Percentiles rank a stretch among this genome's conserved stretches.
These are phyloP conservation scores for Borostomias antarcticus DNA, from an alignment of 2,797 vertebrate genomes.

Conservation along the genomic window DNA sequence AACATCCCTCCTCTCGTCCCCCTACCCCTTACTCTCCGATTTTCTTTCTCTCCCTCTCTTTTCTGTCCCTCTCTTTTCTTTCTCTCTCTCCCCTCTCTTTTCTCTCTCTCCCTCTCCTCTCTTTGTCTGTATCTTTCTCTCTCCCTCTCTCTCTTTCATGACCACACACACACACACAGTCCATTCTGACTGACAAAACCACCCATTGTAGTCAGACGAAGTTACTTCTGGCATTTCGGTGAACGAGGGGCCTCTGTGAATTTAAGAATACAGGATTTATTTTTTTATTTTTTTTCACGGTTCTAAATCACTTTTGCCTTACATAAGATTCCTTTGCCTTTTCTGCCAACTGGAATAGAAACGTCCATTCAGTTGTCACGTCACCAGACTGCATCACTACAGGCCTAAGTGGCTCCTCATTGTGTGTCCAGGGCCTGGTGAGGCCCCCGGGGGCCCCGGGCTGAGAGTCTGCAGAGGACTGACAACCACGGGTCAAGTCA, in stretches of 20 bases:
- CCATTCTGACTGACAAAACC: slow-evolving; percentile 12
- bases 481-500: slow-evolving; percentile 28
- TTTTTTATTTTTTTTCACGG: too few relatives aligned
- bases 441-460: slow-evolving; percentile 8
- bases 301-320: neutral
- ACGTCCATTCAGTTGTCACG: slow-evolving; percentile 21
- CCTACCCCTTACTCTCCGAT: slow-evolving; percentile 8
- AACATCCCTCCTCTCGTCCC: slow-evolving; percentile 46
- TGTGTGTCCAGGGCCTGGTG: slow-evolving; percentile 32
- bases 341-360: slow-evolving; percentile 24
- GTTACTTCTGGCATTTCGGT: slow-evolving; percentile 6
- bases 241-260: slow-evolving; percentile 22
- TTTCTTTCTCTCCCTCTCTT: slow-evolving; percentile 12
- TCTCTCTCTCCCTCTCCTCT: neutral
- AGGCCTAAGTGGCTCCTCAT: slow-evolving; percentile 25
- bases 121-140: neutral
- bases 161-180: slow-evolving; percentile 11
- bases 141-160: neutral
- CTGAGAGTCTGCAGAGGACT: neutral
- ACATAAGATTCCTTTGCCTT: neutral
- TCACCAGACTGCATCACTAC: slow-evolving; percentile 11
- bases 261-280: slow-evolving; percentile 10
- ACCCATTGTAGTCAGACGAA: slow-evolving; percentile 20
- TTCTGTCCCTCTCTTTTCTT: slow-evolving; percentile 1
- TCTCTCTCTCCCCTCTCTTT: neutral